Evolutionary conservation across 2,888 invertebrate genomes (phyloP).

Genomic region (Nemotelus nigrinus): DNA sequence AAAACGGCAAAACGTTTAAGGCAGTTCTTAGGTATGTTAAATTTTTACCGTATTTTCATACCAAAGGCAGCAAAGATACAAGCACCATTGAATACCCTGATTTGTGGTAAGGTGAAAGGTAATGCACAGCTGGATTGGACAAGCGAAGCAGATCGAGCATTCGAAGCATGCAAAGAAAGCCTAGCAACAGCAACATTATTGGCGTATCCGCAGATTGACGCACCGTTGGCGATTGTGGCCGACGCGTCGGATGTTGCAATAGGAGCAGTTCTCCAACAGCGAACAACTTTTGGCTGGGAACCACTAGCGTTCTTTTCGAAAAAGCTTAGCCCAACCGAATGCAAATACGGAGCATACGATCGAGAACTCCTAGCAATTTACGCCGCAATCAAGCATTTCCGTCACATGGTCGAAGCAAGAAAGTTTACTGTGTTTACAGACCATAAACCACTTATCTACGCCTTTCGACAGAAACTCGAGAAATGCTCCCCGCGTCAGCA

Average conservation of each 20-base stretch:
- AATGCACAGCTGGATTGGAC: not conserved
- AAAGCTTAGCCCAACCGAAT: too few species aligned
- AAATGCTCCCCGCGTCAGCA: too few species aligned
- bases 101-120: not conserved
- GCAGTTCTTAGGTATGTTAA: slow-evolving; percentile 5
- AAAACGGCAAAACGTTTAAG: not conserved
- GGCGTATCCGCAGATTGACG: too few species aligned
- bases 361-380: too few species aligned
- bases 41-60: not conserved
- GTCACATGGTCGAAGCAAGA: too few species aligned
- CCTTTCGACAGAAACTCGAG: too few species aligned
- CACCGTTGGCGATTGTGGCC: not conserved
- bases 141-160: not conserved
- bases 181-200: not conserved
- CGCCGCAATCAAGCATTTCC: too few species aligned
- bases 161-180: slow-evolving; percentile 6
- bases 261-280: not conserved
- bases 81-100: not conserved
- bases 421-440: too few species aligned
- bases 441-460: too few species aligned
- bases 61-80: not conserved
- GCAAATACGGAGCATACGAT: too few species aligned
- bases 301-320: too few species aligned
- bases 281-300: too few species aligned
- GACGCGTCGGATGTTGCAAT: not conserved